phyloP scores from a whole-genome alignment of 2,888 invertebrate species.

The Agriopis marginaria region DNA sequence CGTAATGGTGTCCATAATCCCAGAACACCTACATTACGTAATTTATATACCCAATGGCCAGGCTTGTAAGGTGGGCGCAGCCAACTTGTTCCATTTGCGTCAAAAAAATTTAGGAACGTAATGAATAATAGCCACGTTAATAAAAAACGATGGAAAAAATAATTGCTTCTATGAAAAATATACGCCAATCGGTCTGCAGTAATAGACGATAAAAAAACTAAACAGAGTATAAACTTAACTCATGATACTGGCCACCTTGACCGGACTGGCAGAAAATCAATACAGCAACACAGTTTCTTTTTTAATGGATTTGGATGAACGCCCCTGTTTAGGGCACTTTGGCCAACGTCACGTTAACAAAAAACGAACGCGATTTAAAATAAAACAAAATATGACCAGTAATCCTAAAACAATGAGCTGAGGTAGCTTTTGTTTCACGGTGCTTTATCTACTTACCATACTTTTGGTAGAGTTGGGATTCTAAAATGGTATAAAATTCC shows the following conservation, averaged over 20 bases:
- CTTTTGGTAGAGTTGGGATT: too few species aligned
- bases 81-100: neutral
- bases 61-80: conserved; percentile 2
- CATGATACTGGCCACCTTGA: conserved; percentile 16
- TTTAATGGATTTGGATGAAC: too few species aligned
- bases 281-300: conserved; percentile 7
- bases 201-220: too few species aligned
- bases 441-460: too few species aligned
- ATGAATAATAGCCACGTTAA: neutral
- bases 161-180: neutral
- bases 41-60: conserved; percentile 3
- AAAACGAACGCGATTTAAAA: too few species aligned
- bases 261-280: conserved; percentile 33
- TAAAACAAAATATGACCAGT: too few species aligned
- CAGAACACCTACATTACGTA: conserved; percentile 17
- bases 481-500: too few species aligned
- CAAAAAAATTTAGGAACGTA: neutral
- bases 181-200: neutral
- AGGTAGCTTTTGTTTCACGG: neutral
- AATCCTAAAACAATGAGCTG: too few species aligned
- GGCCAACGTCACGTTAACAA: too few species aligned
- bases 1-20: conserved; percentile 6
- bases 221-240: too few species aligned
- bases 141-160: neutral
- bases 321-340: too few species aligned